Evolutionary conservation across 2,888 invertebrate genomes (phyloP).

Genomic region (Cheilosia vulpina): DNA sequence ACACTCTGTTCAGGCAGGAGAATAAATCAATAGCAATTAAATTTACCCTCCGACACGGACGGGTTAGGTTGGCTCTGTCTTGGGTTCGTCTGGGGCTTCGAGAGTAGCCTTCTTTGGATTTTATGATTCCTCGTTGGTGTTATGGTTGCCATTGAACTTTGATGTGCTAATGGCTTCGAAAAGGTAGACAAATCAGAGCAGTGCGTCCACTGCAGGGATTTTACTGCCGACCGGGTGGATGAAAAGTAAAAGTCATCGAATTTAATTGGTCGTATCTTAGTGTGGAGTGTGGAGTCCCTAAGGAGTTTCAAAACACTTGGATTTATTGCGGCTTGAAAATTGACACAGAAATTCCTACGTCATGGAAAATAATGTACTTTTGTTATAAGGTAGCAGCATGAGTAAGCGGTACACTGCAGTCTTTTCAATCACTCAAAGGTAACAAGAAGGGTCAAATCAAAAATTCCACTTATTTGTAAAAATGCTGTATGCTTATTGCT

Average conservation of each 20-base stretch:
- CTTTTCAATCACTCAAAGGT: no score
- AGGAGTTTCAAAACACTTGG: no score
- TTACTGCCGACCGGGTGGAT: background rate
- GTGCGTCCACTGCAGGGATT: background rate
- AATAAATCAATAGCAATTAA: conserved; percentile 73
- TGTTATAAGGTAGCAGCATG: no score
- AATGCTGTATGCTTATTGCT: no score
- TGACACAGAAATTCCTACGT: no score
- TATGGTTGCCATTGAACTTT: conserved; percentile 28
- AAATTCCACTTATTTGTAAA: no score
- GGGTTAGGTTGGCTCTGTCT: conserved; percentile 39
- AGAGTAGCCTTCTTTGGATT: conserved; percentile 32
- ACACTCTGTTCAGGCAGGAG: conserved; percentile 7
- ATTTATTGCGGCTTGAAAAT: no score
- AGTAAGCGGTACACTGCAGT: no score
- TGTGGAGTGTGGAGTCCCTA: background rate
- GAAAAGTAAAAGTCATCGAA: conserved; percentile 56
- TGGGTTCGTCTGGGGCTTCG: conserved; percentile 18
- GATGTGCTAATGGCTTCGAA: conserved; percentile 18
- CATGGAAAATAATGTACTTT: no score
- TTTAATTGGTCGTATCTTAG: conserved; percentile 58
- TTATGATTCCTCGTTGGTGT: conserved; percentile 29
- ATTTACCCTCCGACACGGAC: conserved; percentile 39
- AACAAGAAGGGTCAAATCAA: no score
- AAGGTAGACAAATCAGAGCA: background rate